A percentile compares a stretch with the other conserved stretches of the same genome.
Conservation (phyloP, 2,888 invertebrate genomes). For the Argyresthia albistria region DNA sequence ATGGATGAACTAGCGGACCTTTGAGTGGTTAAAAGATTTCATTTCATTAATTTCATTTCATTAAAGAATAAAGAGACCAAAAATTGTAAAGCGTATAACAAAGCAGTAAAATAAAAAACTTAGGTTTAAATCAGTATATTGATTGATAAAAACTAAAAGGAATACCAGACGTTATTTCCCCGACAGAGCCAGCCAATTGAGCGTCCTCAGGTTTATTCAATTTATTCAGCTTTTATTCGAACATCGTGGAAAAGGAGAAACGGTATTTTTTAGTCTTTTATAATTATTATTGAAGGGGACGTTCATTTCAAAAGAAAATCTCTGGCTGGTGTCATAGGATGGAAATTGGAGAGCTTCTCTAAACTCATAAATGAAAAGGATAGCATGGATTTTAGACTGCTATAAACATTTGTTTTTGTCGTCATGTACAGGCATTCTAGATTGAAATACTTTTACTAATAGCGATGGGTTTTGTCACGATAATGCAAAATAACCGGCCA, state of each 20-base stretch:
- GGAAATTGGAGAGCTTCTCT: background rate
- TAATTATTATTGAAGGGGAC: slow-evolving; percentile 26
- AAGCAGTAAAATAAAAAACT: background rate
- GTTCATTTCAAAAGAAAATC: slow-evolving; percentile 19
- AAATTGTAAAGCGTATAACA: no score
- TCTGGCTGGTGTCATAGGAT: background rate
- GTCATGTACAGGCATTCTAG: no score
- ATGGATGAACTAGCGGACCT: no score
- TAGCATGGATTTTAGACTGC: no score
- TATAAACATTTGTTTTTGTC: no score
- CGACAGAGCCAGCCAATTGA: slow-evolving; percentile 2
- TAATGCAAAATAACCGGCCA: no score
- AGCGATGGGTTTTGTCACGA: no score
- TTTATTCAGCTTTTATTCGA: slow-evolving; percentile 28
- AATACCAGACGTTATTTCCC: background rate
- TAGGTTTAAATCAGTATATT: background rate
- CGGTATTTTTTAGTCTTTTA: slow-evolving; percentile 25
- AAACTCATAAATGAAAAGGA: no score
- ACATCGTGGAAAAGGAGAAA: slow-evolving; percentile 18
- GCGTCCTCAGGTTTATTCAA: slow-evolving; percentile 22
- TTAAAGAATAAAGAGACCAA: no score
- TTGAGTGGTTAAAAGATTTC: no score
- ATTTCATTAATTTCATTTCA: no score
- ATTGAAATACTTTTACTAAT: no score
- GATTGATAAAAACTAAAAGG: background rate